Evolutionary conservation across 1,140 invertebrate species (phyloP).

Genomic region (Sitodiplosis mosellana): DNA sequence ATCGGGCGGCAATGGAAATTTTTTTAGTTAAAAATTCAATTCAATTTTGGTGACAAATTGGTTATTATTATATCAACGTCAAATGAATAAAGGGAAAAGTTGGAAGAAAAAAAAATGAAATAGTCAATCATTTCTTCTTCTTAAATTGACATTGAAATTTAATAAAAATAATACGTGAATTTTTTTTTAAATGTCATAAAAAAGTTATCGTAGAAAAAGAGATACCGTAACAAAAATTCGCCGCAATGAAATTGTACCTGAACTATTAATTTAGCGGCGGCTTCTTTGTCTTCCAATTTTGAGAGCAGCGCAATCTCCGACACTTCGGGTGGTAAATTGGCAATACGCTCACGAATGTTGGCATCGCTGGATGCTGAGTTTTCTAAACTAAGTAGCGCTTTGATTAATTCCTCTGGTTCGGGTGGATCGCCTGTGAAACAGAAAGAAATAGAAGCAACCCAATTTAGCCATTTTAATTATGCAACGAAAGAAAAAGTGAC

Average conservation of each 20-base stretch:
- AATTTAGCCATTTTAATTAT: neutral
- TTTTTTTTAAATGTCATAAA: too few species aligned
- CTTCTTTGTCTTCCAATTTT: slow-evolving; percentile 50
- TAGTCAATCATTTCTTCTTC: too few species aligned
- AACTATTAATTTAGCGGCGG: slow-evolving; percentile 16
- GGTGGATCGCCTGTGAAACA: slow-evolving; percentile 51
- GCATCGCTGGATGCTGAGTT: slow-evolving; percentile 89
- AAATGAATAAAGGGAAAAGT: too few species aligned
- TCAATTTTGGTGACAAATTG: too few species aligned
- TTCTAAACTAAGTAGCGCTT: slow-evolving; percentile 69
- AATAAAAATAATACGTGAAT: too few species aligned
- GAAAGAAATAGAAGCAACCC: slow-evolving; percentile 7
- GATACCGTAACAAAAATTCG: too few species aligned
- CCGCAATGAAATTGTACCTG: slow-evolving; percentile 11
- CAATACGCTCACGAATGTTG: slow-evolving; percentile 76
- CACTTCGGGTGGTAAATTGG: slow-evolving; percentile 81
- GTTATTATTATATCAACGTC: too few species aligned
- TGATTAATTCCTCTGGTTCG: slow-evolving; percentile 74
- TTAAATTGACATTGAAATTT: too few species aligned
- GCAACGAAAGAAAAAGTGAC: too few species aligned
- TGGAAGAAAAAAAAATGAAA: neutral
- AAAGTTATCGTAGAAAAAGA: too few species aligned
- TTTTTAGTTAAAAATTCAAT: too few species aligned
- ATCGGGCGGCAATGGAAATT: too few species aligned
- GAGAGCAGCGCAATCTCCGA: slow-evolving; percentile 73